A percentile compares a stretch with the other conserved stretches of the same genome.
phyloP scores from a whole-genome alignment of 2,797 vertebrate genomes.

The Ptychadena robeensis region DNA sequence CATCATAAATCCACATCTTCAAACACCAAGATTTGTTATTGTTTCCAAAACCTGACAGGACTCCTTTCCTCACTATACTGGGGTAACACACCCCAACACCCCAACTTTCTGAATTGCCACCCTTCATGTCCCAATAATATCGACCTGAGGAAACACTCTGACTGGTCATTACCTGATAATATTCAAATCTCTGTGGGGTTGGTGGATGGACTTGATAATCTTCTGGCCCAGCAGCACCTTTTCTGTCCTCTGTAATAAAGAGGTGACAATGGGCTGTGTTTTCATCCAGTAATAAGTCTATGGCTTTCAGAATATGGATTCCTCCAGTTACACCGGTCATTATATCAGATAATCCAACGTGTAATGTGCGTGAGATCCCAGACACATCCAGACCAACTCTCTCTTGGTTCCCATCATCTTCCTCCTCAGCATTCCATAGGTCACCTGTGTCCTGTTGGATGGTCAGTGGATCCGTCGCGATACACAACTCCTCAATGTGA shows the following conservation, averaged over 20 bases:
- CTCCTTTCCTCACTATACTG: too few species aligned
- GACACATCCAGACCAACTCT: neutral
- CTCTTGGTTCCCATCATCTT: neutral
- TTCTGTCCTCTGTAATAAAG: neutral
- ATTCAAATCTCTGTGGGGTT: too few species aligned
- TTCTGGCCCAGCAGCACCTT: neutral
- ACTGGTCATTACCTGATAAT: too few species aligned
- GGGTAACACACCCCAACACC: too few species aligned
- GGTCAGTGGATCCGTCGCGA: slow-evolving; percentile 5
- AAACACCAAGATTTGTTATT: too few species aligned
- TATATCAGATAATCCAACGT: neutral
- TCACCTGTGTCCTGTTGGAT: slow-evolving; percentile 3
- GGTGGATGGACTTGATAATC: too few species aligned
- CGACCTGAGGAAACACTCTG: too few species aligned
- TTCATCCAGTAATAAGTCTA: neutral
- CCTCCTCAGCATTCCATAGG: neutral
- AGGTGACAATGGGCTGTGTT: neutral
- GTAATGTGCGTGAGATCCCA: neutral
- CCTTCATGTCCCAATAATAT: too few species aligned
- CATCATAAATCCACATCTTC: too few species aligned
- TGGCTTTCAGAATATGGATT: neutral
- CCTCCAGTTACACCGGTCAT: neutral
- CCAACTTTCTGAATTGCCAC: too few species aligned
- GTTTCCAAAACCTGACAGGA: too few species aligned
- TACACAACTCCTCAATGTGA: neutral